phyloP scores from a whole-genome alignment of 2,113 vertebrate species.

The Gymnorhina tibicen region DNA sequence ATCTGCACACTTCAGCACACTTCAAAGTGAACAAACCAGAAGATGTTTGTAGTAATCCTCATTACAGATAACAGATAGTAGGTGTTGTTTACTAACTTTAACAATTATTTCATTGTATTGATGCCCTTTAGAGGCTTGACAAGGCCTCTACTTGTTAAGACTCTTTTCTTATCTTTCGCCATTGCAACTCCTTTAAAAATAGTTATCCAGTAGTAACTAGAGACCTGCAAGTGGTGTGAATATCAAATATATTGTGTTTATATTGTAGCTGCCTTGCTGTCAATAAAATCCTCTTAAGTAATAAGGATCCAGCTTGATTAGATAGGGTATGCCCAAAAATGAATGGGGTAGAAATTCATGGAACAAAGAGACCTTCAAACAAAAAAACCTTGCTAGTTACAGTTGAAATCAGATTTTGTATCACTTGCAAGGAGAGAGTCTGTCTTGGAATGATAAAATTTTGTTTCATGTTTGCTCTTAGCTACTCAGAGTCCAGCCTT shows the following conservation, averaged over 20 bases:
- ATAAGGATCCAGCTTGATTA: neutral
- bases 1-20: too few relatives aligned
- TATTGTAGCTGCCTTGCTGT: neutral
- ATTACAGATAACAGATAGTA: neutral
- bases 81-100: neutral
- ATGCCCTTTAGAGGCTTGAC: too few relatives aligned
- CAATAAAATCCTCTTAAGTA: neutral
- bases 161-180: neutral
- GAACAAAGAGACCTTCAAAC: neutral
- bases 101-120: neutral
- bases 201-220: neutral
- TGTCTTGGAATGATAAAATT: neutral
- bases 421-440: neutral
- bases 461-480: constrained; percentile 7
- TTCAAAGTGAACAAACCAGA: neutral
- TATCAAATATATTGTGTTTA: neutral
- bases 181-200: neutral
- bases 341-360: neutral
- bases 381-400: neutral
- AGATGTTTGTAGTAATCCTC: neutral
- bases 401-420: neutral
- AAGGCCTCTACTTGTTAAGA: too few relatives aligned
- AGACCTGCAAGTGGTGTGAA: neutral
- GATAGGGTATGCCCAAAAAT: neutral
- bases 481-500: constrained; percentile 9